Conservation (phyloP, 2,797 vertebrate species). For the Kryptolebias ocellatus region DNA sequence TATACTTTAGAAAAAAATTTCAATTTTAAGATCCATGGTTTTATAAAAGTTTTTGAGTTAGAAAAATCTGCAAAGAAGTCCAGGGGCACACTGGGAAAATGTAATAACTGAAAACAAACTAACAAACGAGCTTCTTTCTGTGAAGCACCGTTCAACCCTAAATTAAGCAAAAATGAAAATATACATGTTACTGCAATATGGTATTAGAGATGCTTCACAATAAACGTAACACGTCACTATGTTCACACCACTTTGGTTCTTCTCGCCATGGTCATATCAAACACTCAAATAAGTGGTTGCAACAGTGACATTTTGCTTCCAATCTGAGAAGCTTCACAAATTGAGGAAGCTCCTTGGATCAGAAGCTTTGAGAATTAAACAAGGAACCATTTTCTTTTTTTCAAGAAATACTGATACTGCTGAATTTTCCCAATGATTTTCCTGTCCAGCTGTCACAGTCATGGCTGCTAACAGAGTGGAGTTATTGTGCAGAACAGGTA, state of each 20-base stretch:
- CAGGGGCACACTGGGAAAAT: too few species aligned
- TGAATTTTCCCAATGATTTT: too few species aligned
- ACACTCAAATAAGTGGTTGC: slow-evolving; percentile 48
- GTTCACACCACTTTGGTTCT: slow-evolving; percentile 10
- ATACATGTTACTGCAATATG: not conserved
- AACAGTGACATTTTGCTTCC: slow-evolving; percentile 35
- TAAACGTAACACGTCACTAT: slow-evolving; percentile 8
- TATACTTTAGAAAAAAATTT: too few species aligned
- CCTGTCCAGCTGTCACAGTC: slow-evolving; percentile 32
- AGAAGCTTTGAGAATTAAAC: too few species aligned
- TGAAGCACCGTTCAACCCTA: not conserved
- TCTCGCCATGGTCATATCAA: slow-evolving; percentile 51
- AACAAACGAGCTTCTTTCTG: not conserved
- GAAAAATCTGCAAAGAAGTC: too few species aligned
- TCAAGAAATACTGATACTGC: too few species aligned
- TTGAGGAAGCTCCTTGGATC: too few species aligned
- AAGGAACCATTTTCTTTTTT: too few species aligned
- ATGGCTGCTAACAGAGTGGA: slow-evolving; percentile 56
- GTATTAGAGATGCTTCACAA: slow-evolving; percentile 2
- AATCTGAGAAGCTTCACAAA: too few species aligned
- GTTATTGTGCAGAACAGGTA: slow-evolving; percentile 52
- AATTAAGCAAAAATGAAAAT: not conserved
- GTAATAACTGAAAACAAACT: not conserved
- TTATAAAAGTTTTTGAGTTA: not conserved
- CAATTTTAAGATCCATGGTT: too few species aligned